Evolutionary conservation across 2,113 vertebrate genomes (phyloP).

Genomic region (Vanacampus margaritifer): DNA sequence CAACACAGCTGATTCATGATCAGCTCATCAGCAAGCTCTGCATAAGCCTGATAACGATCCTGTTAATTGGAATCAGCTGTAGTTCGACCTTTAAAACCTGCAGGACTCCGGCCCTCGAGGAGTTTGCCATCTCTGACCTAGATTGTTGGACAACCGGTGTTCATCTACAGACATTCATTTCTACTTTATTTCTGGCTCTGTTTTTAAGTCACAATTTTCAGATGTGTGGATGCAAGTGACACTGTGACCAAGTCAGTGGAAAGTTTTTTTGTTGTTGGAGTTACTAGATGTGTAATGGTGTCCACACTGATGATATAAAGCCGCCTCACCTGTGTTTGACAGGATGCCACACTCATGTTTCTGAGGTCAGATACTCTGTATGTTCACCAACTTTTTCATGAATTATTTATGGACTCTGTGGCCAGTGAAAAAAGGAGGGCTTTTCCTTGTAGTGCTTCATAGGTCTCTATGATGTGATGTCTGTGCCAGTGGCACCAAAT

Average conservation of each 20-base stretch:
- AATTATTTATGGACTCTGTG: slow-evolving; percentile 61
- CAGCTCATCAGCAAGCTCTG: no score
- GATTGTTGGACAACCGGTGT: no score
- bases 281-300: slow-evolving; percentile 33
- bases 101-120: no score
- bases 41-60: no score
- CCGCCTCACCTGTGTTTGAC: slow-evolving; percentile 45
- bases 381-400: slow-evolving; percentile 37
- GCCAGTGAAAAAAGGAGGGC: slow-evolving; percentile 26
- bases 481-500: slow-evolving; percentile 45
- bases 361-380: slow-evolving; percentile 17
- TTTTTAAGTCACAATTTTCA: no score
- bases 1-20: no score
- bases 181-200: no score
- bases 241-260: slow-evolving; percentile 25
- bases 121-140: no score
- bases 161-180: no score
- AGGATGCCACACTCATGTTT: slow-evolving; percentile 32
- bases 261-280: slow-evolving; percentile 47
- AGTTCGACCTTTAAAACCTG: no score
- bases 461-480: slow-evolving; percentile 46
- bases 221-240: no score
- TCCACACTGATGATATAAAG: slow-evolving; percentile 38
- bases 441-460: slow-evolving; percentile 47
- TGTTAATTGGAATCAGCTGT: no score